Evolutionary conservation across 1,140 invertebrate genomes (phyloP), one percentile per base, ranked within the genome.

Genomic region (Coptotermes formosanus): DNA sequence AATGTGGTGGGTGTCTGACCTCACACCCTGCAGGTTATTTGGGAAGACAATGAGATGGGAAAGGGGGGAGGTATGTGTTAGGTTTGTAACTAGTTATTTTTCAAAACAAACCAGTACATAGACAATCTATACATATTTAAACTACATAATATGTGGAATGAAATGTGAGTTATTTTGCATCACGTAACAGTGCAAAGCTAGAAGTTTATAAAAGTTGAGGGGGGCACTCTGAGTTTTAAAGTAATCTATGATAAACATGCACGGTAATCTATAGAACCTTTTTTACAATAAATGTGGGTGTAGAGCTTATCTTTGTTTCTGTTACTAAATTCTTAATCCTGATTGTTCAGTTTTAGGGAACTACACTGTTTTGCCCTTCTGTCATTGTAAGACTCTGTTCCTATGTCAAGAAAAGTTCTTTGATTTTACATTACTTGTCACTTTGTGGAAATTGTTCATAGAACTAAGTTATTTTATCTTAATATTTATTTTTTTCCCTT

Each of bases 391-490:
- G 8, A 55, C 2, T 14, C 52, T 55, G 52, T 55, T 12, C 52
- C 52, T 12, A 2, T n/a, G n/a, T n/a, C n/a, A n/a, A n/a, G n/a
- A n/a, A n/a, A n/a, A n/a, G n/a, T n/a, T n/a, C 52, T 14, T 2
- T 55, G 14, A 55, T 9, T n/a, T 69, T 69, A 12, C 23, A 69
- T n/a, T 69, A 7, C 7, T 69, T 69, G n/a, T 69, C 64, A 69
- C 59, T 21, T 30, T 69, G 64, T 69, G 64, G 59, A 69, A 69
- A 69, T 69, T 69, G 64, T 69, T 69, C 64, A 69, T 69, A 69
- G 19, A 69, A 69, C 64, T 69, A 69, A 69, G n/a, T 69, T 69
- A 69, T 69, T 69, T 69, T 69, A 69, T 69, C 64, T n/a, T 69
- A 69, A 30, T 69, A n/a, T 69, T n/a, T 69, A n/a, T 69, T 25